A percentile compares a stretch with the other conserved stretches of the same genome.
These are phyloP conservation scores for Tribolium castaneum DNA, from an alignment of 1,140 invertebrate genomes.

Conservation along the genomic window DNA sequence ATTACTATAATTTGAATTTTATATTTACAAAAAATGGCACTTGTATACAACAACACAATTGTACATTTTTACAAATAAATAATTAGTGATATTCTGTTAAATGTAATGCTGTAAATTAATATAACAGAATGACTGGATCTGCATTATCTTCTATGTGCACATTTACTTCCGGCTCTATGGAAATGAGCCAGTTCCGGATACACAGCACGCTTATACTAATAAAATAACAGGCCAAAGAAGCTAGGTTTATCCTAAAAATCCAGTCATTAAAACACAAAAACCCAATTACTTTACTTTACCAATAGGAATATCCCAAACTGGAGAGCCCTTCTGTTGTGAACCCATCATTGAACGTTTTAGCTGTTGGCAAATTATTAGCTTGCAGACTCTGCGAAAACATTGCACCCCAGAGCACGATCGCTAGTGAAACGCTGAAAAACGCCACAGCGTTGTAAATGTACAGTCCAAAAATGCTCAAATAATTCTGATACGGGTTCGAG, in stretches of 20 bases:
- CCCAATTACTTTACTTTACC: slow-evolving; percentile 25
- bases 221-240: slow-evolving; percentile 24
- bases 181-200: slow-evolving; percentile 43
- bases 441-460: slow-evolving; percentile 50
- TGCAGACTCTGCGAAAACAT: slow-evolving; percentile 43
- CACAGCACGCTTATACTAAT: slow-evolving; percentile 35
- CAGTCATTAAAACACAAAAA: background rate
- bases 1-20: too few species aligned
- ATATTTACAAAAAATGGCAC: too few species aligned
- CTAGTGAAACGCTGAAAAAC: slow-evolving; percentile 11
- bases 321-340: slow-evolving; percentile 22
- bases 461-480: slow-evolving; percentile 52
- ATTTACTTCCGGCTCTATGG: slow-evolving; percentile 34
- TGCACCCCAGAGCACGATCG: slow-evolving; percentile 46
- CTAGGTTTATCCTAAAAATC: slow-evolving; percentile 45
- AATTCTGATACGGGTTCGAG: slow-evolving; percentile 52
- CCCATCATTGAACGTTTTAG: slow-evolving; percentile 19
- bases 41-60: background rate
- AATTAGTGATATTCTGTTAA: background rate
- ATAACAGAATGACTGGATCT: slow-evolving; percentile 32
- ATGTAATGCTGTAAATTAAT: background rate
- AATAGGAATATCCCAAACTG: slow-evolving; percentile 47
- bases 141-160: slow-evolving; percentile 35
- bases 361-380: slow-evolving; percentile 7
- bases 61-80: background rate